These are phyloP conservation scores for Macaria liturata DNA, from an alignment of 2,888 invertebrate species.

Conservation along the genomic window DNA sequence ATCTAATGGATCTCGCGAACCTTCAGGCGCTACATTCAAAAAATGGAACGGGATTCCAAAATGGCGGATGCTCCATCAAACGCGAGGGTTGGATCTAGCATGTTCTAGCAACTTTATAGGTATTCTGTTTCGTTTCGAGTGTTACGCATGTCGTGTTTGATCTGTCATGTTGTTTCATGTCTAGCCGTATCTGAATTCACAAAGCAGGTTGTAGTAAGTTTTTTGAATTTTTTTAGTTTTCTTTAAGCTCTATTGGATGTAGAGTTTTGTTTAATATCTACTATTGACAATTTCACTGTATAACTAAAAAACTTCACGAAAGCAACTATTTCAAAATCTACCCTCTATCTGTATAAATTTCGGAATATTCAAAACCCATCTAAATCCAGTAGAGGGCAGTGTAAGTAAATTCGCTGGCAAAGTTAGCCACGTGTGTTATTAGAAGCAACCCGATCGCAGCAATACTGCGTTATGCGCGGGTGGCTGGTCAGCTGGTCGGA, in stretches of 20 bases:
- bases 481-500: constrained; percentile 6
- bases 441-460: constrained; percentile 9
- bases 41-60: constrained; percentile 10
- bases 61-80: constrained; percentile 9
- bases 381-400: no score
- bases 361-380: no score
- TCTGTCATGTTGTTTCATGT: constrained; percentile 1
- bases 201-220: no score
- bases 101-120: no score
- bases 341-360: no score
- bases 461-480: constrained; percentile 17
- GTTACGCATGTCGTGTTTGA: constrained; percentile 8
- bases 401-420: background rate
- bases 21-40: constrained; percentile 14
- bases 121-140: background rate
- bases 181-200: no score
- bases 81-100: background rate
- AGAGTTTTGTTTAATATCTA: no score
- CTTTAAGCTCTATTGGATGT: no score
- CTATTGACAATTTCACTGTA: no score
- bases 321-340: no score
- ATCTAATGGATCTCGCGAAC: constrained; percentile 59
- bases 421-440: constrained; percentile 15
- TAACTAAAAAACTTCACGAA: no score
- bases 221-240: no score